Evolutionary conservation across 2,888 invertebrate species (phyloP), one percentile per base, ranked within the genome.

Genomic region (Tipula confusa): DNA sequence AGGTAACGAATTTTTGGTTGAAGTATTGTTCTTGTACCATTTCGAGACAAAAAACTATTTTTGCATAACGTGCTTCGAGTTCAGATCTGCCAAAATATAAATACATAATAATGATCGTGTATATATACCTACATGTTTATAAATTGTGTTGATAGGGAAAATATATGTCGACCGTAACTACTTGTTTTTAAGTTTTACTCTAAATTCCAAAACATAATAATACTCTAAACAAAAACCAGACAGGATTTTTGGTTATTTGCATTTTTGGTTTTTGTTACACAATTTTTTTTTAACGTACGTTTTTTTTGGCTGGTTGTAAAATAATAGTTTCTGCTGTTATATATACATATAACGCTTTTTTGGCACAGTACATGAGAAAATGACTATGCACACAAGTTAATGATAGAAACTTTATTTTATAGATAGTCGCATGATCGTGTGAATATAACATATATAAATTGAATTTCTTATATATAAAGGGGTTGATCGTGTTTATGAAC

Each of bases 211-310:
- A 43, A 43, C 33, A 33, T 33, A 33, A 33, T 9, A 33, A n/a
- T 9, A 64, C 24, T 64, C 64, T 64, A 64, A 64, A 64, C 64
- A 64, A 64, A 64, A 64, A 64, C 80, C 29, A 80, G 80, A 80
- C 80, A 80, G 80, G 80, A 80, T 80, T 80, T 80, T 80, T 80
- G 80, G 80, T 80, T 80, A 31, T 80, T 80, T 80, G 80, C 29
- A 29, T 80, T 80, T 80, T 80, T 64, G 64, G 64, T 24, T 64
- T 64, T 64, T 64, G 64, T 64, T 64, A 64, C 64, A 64, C 9
- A 64, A n/a, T 64, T 64, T 9, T 18, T 24, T 24, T 43, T n/a
- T n/a, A n/a, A n/a, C n/a, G n/a, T n/a, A 33, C 33, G 33, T 33
- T 33, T 64, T 43, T 43, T 43, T 64, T 64, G 64, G 64, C 64